Conservation (phyloP, 2,888 invertebrate genomes). For the Marasmarcha lunaedactyla region DNA sequence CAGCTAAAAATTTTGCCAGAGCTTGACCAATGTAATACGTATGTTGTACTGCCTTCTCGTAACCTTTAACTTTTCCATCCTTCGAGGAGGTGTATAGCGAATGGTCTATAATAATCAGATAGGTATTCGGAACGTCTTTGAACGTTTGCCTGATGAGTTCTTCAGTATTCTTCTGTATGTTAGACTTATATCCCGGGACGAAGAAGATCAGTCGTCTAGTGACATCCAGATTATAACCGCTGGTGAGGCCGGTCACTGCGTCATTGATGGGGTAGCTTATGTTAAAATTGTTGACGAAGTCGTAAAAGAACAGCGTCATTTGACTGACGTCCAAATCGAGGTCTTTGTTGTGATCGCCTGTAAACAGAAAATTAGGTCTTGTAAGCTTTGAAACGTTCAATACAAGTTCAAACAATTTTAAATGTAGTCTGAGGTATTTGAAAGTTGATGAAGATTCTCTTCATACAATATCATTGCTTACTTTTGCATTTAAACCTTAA, state of each 20-base stretch:
- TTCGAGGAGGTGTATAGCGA: slow-evolving; percentile 44
- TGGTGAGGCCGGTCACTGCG: slow-evolving; percentile 34
- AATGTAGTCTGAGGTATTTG: no score
- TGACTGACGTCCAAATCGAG: slow-evolving; percentile 38
- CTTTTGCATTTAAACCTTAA: no score
- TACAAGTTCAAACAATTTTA: no score
- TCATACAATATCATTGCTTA: no score
- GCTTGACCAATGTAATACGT: slow-evolving; percentile 41
- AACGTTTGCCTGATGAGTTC: slow-evolving; percentile 45
- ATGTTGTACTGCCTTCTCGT: slow-evolving; percentile 45
- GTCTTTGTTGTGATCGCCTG: slow-evolving; percentile 49
- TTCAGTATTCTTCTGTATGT: slow-evolving; percentile 42
- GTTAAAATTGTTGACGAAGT: slow-evolving; percentile 51
- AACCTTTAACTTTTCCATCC: slow-evolving; percentile 41
- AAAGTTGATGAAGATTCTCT: no score
- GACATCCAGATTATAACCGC: slow-evolving; percentile 39
- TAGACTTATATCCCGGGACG: slow-evolving; percentile 55
- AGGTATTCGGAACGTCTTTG: slow-evolving; percentile 38
- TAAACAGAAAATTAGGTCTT: slow-evolving; percentile 18
- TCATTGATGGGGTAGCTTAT: slow-evolving; percentile 33
- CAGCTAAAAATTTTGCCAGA: slow-evolving; percentile 38
- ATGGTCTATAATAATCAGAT: slow-evolving; percentile 52
- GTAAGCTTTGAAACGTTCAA: no score
- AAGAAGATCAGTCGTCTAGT: slow-evolving; percentile 45
- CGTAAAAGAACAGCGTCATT: slow-evolving; percentile 46